Evolutionary conservation across 2,797 vertebrate genomes (phyloP), one percentile per base, ranked within the genome.

Genomic region (Melanotaenia pygmaea): DNA sequence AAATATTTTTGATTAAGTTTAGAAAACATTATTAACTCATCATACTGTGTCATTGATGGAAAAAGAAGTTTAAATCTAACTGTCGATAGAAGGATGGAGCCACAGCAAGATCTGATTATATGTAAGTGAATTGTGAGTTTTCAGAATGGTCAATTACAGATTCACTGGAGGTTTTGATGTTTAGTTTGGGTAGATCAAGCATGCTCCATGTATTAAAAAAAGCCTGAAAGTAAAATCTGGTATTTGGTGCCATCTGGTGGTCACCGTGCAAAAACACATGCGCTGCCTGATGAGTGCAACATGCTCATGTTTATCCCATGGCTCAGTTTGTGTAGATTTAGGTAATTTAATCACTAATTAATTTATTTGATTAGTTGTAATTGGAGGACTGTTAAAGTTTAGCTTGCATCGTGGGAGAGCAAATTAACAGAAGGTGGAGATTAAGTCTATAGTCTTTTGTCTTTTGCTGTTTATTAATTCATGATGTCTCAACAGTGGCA

Each of bases 181-280:
- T 40, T 57, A 35, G 45, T 59, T 61, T 30, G 56, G 1, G 12
- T 12, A 45, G 20, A 61, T 34, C 0, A 38, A 14, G 6, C 26
- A 1, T 10, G 20, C 20, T 22, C 56, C 7, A 45, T 40, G 20
- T 4, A 1, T 58, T 56, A 6, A 53, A 13, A 59, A 16, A 26
- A 34, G 1, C 38, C 22, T 4, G 4, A 7, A 18, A 35, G 57
- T 22, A 74, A 82, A 73, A 0, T 24, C 64, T 62, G 71, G 62
- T 88, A 88, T 87, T 47, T 92, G 86, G 69, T 67, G 74, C 75
- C 91, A 92, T 92, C 91, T 93, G 85, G 88, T 83, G 92, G 76
- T 4, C 0, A 0, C 3, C 18, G 1, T 5, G 1, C 34, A 69
- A 38, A 89, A 86, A 35, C 77, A 79, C 91, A 86, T 1, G 0